Evolutionary conservation across 2,888 invertebrate species (phyloP).

Genomic region (Periphyllus acericola): DNA sequence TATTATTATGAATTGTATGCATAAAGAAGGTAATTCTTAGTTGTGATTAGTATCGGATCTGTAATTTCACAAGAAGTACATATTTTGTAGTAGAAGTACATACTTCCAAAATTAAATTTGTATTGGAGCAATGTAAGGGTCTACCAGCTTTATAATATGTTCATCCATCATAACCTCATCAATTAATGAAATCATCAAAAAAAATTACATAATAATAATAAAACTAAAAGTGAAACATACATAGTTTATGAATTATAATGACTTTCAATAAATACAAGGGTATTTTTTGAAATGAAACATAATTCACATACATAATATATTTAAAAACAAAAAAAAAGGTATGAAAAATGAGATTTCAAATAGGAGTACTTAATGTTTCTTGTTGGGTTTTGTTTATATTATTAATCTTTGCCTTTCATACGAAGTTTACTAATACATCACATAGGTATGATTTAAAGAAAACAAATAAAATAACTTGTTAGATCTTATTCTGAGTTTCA

Average conservation of each 20-base stretch:
- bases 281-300: slow-evolving; percentile 16
- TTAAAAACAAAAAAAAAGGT: background rate
- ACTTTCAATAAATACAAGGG: slow-evolving; percentile 3
- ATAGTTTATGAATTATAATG: slow-evolving; percentile 5
- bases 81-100: no score
- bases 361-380: slow-evolving; percentile 1
- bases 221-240: slow-evolving; percentile 32
- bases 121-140: background rate
- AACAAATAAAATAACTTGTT: background rate
- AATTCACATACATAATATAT: background rate
- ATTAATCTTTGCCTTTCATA: background rate
- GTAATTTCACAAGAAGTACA: background rate
- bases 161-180: no score
- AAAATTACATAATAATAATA: background rate
- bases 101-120: slow-evolving; percentile 1
- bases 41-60: background rate
- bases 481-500: background rate
- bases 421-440: no score
- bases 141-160: slow-evolving; percentile 5
- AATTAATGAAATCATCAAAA: slow-evolving; percentile 28
- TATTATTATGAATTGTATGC: background rate
- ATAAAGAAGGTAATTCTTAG: background rate
- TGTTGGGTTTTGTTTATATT: background rate
- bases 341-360: slow-evolving; percentile 39
- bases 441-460: no score